phyloP scores from a whole-genome alignment of 2,888 invertebrate species.

The Vanessa cardui region DNA sequence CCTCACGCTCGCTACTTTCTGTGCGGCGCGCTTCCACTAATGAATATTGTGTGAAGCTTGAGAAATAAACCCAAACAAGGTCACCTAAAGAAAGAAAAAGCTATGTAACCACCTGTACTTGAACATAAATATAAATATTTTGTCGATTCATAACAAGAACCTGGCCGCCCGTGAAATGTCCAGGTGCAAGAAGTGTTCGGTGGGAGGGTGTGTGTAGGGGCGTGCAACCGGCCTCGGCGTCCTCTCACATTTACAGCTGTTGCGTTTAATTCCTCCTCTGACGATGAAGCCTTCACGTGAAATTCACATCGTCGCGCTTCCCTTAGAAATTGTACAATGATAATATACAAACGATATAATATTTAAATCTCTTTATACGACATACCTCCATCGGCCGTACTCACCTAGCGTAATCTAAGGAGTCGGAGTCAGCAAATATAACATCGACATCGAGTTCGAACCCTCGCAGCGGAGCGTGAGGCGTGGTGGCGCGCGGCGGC shows the following conservation, averaged over 20 bases:
- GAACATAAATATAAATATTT: not conserved
- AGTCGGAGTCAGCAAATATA: constrained; percentile 93
- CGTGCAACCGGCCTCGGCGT: constrained; percentile 88
- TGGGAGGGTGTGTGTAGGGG: constrained; percentile 92
- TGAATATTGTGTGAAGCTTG: constrained; percentile 91
- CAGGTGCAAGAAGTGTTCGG: constrained; percentile 94
- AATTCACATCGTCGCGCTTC: constrained; percentile 87
- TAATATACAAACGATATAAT: constrained; percentile 12
- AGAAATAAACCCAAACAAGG: constrained; percentile 93
- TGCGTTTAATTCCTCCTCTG: constrained; percentile 78
- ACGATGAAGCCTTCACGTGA: constrained; percentile 88
- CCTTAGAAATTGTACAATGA: constrained; percentile 45
- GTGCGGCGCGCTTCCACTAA: constrained; percentile 79
- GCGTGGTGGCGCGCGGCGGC: constrained; percentile 84
- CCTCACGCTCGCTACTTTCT: constrained; percentile 81
- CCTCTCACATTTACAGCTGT: constrained; percentile 78
- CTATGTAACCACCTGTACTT: not conserved
- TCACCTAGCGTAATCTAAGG: constrained; percentile 89
- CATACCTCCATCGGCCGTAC: not conserved
- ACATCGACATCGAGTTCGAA: constrained; percentile 93
- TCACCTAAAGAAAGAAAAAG: constrained; percentile 76
- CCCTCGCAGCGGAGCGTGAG: constrained; percentile 88
- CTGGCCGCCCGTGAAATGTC: constrained; percentile 90
- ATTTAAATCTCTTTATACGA: not conserved
- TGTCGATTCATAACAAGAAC: constrained; percentile 44